Evolutionary conservation across 2,888 invertebrate genomes (phyloP), one percentile per base, ranked within the genome.

Genomic region (Synergus japonicus): DNA sequence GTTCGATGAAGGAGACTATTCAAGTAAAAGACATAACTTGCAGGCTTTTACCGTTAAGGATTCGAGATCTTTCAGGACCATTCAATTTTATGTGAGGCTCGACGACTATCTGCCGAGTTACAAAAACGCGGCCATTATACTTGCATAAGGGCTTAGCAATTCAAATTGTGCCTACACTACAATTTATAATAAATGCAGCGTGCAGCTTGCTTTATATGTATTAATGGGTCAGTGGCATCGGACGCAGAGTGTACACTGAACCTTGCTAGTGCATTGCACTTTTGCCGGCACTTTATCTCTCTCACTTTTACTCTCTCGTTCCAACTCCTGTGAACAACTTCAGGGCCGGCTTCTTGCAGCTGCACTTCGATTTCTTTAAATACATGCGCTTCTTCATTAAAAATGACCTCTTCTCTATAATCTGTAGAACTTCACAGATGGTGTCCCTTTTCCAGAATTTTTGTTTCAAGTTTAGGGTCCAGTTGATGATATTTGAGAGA

Each of bases 211-310:
- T 88, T 87, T 88, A 90, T 88, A 90, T 89, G 90, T 89, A 90
- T 91, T 90, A 91, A 90, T 90, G 87, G 90, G 91, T 91, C 90
- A 90, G 89, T 91, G 91, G 91, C 91, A 91, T 90, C 87, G 89
- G 85, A 78, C 84, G 85, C 64, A 84, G 80, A 84, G 81, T 86
- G 87, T 83, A 83, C 87, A 82, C 82, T 85, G 87, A 88, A 87
- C 88, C 87, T 88, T 84, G 87, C 78, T 86, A 87, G 90, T 87
- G 82, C 90, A 84, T 91, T 91, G 90, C 91, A 89, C 91, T 90
- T 88, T 87, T 85, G 81, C 81, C 78, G 80, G 63, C 67, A 63
- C 54, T 78, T 76, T 82, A 79, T 76, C 78, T 67, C 83, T 77
- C 85, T 83, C 83, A 13, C 82, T 82, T 76, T 66, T 79, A 79